A percentile compares a stretch with the other conserved stretches of the same genome.
These are phyloP conservation scores for Scartelaos histophorus DNA, from an alignment of 2,113 vertebrate species.

Conservation along the genomic window DNA sequence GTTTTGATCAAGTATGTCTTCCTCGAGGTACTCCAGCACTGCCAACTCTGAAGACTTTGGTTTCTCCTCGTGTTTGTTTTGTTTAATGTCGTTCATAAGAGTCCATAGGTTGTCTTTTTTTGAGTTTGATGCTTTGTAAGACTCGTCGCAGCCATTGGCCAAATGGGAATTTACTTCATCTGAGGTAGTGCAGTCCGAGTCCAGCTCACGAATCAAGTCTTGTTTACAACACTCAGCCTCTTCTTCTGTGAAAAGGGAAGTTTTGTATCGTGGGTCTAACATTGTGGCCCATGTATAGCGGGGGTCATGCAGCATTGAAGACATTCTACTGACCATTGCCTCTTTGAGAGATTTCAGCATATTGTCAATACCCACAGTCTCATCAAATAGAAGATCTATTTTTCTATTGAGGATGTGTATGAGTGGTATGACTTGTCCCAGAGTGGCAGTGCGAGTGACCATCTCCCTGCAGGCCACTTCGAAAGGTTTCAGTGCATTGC, in stretches of 20 bases:
- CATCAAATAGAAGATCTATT: constrained; percentile 92
- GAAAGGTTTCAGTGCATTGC: constrained; percentile 91
- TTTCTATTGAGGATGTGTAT: constrained; percentile 94
- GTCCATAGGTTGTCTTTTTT: constrained; percentile 90
- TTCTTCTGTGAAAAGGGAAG: constrained; percentile 93
- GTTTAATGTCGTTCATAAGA: constrained; percentile 87
- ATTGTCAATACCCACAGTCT: constrained; percentile 96
- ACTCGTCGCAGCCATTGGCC: constrained; percentile 81
- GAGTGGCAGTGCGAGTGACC: constrained; percentile 87
- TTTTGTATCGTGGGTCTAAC: constrained; percentile 95
- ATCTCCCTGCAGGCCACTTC: constrained; percentile 92
- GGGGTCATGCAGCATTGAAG: constrained; percentile 87
- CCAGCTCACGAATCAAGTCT: constrained; percentile 91
- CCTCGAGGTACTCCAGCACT: constrained; percentile 93
- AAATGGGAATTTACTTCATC: constrained; percentile 71
- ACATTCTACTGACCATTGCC: constrained; percentile 89
- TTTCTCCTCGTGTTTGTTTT: constrained; percentile 82
- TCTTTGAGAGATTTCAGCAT: constrained; percentile 94
- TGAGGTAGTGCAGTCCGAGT: constrained; percentile 89
- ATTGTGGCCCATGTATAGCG: constrained; percentile 92
- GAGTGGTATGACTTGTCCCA: constrained; percentile 97
- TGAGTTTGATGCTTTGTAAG: constrained; percentile 65
- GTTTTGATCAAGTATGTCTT: constrained; percentile 96
- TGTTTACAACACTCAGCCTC: constrained; percentile 92
- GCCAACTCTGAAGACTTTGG: constrained; percentile 85